Evolutionary conservation across 2,113 vertebrate genomes (phyloP), one percentile per base, ranked within the genome.

Genomic region (Anoplopoma fimbria): DNA sequence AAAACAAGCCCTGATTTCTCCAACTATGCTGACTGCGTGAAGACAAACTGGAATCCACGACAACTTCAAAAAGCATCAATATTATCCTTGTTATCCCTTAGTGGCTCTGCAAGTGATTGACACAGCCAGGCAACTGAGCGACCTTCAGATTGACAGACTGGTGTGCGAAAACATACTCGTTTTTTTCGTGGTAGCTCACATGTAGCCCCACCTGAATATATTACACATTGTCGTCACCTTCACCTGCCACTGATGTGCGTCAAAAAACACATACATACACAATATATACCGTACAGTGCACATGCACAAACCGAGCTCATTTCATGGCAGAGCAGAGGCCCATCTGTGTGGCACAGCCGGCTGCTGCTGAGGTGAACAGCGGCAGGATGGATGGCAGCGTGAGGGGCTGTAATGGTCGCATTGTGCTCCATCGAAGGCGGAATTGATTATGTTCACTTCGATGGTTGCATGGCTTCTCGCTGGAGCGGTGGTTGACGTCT

Each of bases 251-350:
- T 19, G 55, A 51, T 61, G 81, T 40, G 51, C 15, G 0, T 57
- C 61, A 21, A 33, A 34, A 68, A 67, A 72, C 69, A 47, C 60
- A 65, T 36, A 15, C 74, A 55, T 19, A 23, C 79, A 61, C 31
- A n/a, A 55, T 23, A 27, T 75, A 36, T 45, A 34, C 45, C 40
- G 63, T 62, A 19, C 72, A 69, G 45, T 38, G 38, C 38, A 13
- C 40, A 13, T 10, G 38, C 38, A 25, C 72, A 61, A 63, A 67
- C 77, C 17, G 1, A 82, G 82, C 87, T 87, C 84, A 89, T 91
- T 90, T 90, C 90, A 91, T 91, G 90, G 88, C 91, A 88, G 90
- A 91, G 89, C 88, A 83, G 88, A 88, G 79, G 90, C 90, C 88
- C 91, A 89, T 93, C 89, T 93, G 89, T 81, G 87, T 68, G 79